Conservation (phyloP, 2,888 invertebrate species). For the Agrochola circellaris region DNA sequence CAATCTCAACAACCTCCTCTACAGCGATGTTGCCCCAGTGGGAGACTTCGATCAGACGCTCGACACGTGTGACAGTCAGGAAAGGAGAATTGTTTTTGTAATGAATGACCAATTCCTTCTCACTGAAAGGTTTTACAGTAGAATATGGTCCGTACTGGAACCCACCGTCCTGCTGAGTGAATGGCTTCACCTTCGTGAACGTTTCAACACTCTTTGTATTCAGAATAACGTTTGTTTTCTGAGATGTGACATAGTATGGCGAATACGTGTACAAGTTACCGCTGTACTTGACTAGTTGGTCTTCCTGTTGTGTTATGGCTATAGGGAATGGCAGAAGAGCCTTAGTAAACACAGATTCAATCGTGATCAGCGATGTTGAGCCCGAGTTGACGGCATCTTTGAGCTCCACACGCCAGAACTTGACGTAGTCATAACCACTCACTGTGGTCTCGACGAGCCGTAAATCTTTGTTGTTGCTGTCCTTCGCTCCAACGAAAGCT, state of each 20-base stretch:
- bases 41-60: slow-evolving; percentile 97
- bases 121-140: slow-evolving; percentile 91
- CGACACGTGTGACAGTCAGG: slow-evolving; percentile 96
- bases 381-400: slow-evolving; percentile 91
- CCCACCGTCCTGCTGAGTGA: slow-evolving; percentile 94
- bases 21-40: slow-evolving; percentile 99
- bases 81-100: slow-evolving; percentile 99
- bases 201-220: slow-evolving; percentile 95
- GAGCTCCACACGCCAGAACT: slow-evolving; percentile 91
- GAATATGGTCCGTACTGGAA: slow-evolving; percentile 97
- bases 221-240: slow-evolving; percentile 95
- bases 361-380: slow-evolving; percentile 90
- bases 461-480: slow-evolving; percentile 91
- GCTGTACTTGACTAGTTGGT: slow-evolving; percentile 96
- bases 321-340: slow-evolving; percentile 96
- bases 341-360: slow-evolving; percentile 95
- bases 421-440: slow-evolving; percentile 86
- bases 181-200: slow-evolving; percentile 95
- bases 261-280: slow-evolving; percentile 96
- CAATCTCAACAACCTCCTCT: slow-evolving; percentile 97
- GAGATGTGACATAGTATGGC: slow-evolving; percentile 95
- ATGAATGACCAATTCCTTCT: slow-evolving; percentile 94
- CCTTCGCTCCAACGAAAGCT: slow-evolving; percentile 94
- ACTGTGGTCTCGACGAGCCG: slow-evolving; percentile 88
- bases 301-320: slow-evolving; percentile 97